Conservation (phyloP, 1,140 invertebrate genomes). For the Camponotus pennsylvanicus region DNA sequence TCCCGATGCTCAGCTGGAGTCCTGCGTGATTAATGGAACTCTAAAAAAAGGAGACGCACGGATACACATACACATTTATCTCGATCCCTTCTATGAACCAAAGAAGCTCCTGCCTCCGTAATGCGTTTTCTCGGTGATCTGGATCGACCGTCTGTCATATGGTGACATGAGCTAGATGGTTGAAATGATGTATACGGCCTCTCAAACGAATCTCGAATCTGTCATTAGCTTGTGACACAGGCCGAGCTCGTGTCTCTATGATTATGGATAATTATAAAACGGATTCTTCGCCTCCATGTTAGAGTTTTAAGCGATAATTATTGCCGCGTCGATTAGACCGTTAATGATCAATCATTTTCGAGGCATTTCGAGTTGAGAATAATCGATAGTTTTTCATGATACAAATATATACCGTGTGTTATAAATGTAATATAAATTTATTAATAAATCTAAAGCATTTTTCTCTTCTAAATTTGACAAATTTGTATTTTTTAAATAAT, state of each 20-base stretch:
- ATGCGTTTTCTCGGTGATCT: constrained; percentile 68
- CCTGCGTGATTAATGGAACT: constrained; percentile 71
- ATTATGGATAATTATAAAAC: constrained; percentile 53
- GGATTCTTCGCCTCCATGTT: neutral
- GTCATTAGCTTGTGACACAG: constrained; percentile 47
- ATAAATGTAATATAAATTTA: neutral
- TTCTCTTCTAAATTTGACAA: neutral
- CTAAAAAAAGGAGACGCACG: constrained; percentile 37
- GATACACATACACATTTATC: constrained; percentile 52
- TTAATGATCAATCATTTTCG: constrained; percentile 49
- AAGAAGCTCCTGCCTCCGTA: constrained; percentile 50
- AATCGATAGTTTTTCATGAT: constrained; percentile 21
- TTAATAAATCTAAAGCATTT: neutral
- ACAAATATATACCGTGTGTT: neutral
- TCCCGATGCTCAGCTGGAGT: constrained; percentile 68
- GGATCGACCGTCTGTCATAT: constrained; percentile 54
- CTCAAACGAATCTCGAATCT: constrained; percentile 45
- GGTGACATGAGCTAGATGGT: constrained; percentile 34
- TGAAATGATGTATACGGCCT: constrained; percentile 32
- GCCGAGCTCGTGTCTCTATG: constrained; percentile 1
- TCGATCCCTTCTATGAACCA: constrained; percentile 55
- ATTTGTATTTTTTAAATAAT: neutral
- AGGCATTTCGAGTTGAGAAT: neutral
- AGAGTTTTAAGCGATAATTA: constrained; percentile 38
- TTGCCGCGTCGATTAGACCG: constrained; percentile 8